phyloP scores from a whole-genome alignment of 2,888 invertebrate species.

The Aporophyla nigra region DNA sequence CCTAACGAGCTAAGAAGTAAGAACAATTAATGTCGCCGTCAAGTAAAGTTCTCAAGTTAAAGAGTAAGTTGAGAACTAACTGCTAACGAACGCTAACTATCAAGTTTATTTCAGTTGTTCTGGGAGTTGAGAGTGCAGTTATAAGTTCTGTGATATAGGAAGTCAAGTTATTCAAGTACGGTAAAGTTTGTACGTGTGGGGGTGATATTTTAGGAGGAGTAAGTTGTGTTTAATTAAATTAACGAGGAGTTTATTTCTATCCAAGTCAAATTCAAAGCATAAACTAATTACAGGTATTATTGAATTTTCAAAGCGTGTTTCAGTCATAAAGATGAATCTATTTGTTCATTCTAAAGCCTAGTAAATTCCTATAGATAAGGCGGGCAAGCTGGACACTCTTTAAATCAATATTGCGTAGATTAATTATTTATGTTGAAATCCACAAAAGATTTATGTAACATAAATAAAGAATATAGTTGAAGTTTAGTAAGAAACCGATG shows the following conservation, averaged over 20 bases:
- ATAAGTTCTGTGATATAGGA: slow-evolving; percentile 3
- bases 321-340: too few relatives aligned
- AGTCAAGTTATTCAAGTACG: slow-evolving; percentile 12
- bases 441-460: too few relatives aligned
- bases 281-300: too few relatives aligned
- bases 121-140: slow-evolving; percentile 27
- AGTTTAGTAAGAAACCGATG: too few relatives aligned
- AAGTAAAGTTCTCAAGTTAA: slow-evolving; percentile 22
- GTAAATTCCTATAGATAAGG: too few relatives aligned
- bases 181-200: slow-evolving; percentile 26
- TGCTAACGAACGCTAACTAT: slow-evolving; percentile 42
- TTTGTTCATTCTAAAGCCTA: too few relatives aligned
- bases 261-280: background rate
- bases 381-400: too few relatives aligned
- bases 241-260: background rate
- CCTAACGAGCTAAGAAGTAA: slow-evolving; percentile 22
- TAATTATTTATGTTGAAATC: too few relatives aligned
- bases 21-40: background rate
- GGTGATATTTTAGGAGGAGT: slow-evolving; percentile 10
- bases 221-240: background rate
- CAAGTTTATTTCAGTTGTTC: slow-evolving; percentile 48
- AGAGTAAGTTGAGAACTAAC: slow-evolving; percentile 40
- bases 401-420: too few relatives aligned
- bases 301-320: too few relatives aligned
- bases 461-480: too few relatives aligned